Evolutionary conservation across 2,113 vertebrate genomes (phyloP).

Genomic region (Silurus glanis): DNA sequence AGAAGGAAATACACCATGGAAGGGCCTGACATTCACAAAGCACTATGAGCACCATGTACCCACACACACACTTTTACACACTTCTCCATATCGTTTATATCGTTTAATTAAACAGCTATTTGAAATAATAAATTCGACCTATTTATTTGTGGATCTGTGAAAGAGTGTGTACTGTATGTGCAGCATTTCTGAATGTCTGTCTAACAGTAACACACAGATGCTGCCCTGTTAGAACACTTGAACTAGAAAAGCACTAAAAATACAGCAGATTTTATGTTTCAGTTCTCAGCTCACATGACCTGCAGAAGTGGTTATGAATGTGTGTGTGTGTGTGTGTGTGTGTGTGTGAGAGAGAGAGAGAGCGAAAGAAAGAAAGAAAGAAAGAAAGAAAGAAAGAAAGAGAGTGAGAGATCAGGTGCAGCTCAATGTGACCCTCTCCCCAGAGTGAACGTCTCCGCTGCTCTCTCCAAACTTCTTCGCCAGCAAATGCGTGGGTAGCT

Average conservation of each 20-base stretch:
- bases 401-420: slow-evolving; percentile 51
- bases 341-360: neutral
- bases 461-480: slow-evolving; percentile 53
- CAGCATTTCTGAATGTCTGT: neutral
- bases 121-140: neutral
- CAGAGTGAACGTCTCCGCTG: slow-evolving; percentile 30
- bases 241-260: slow-evolving; percentile 46
- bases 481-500: slow-evolving; percentile 57
- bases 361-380: slow-evolving; percentile 15
- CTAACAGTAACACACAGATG: slow-evolving; percentile 41
- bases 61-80: neutral
- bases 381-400: slow-evolving; percentile 18
- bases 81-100: neutral
- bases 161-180: neutral
- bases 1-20: neutral
- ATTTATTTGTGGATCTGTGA: neutral
- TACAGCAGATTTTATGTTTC: slow-evolving; percentile 33
- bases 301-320: slow-evolving; percentile 49
- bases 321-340: slow-evolving; percentile 39
- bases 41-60: neutral
- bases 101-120: neutral
- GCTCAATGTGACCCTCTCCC: slow-evolving; percentile 61
- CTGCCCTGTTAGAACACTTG: slow-evolving; percentile 47
- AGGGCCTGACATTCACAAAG: neutral
- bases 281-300: neutral